These are phyloP conservation scores for Cirrhinus mrigala DNA, from an alignment of 2,797 vertebrate genomes.

Conservation along the genomic window DNA sequence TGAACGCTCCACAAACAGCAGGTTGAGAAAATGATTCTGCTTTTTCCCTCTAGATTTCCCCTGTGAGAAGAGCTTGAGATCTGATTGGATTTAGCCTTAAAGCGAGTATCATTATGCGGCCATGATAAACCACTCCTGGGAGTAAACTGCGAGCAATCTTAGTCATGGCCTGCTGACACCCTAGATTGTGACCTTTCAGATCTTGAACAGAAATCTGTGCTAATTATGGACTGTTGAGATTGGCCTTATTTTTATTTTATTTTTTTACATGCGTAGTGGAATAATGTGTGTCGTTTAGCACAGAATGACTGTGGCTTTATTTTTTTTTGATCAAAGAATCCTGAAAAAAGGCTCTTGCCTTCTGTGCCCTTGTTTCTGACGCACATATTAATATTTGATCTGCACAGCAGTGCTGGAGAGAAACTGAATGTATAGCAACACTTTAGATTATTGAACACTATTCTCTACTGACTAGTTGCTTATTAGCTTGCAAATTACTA, in stretches of 20 bases:
- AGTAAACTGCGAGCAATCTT: conserved; percentile 2
- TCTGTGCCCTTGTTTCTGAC: not conserved
- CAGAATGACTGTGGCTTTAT: not conserved
- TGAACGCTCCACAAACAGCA: conserved; percentile 31
- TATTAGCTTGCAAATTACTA: too few relatives aligned
- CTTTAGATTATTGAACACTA: not conserved
- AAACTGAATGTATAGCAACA: not conserved
- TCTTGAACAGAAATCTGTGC: not conserved
- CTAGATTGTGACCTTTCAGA: not conserved
- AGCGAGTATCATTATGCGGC: conserved; percentile 36
- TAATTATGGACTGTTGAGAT: not conserved
- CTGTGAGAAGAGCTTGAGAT: conserved; percentile 11
- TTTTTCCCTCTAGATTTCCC: conserved; percentile 44
- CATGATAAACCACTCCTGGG: conserved; percentile 39
- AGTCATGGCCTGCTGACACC: conserved; percentile 5
- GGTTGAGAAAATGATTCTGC: conserved; percentile 42
- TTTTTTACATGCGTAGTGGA: not conserved
- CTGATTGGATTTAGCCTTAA: conserved; percentile 36
- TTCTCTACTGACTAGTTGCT: too few relatives aligned
- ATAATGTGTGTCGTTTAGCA: not conserved
- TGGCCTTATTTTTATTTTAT: not conserved
- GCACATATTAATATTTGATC: not conserved
- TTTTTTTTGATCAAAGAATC: not conserved
- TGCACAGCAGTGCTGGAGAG: not conserved
- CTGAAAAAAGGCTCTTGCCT: not conserved